Conservation (phyloP, 2,113 vertebrate species). For the Riparia riparia region DNA sequence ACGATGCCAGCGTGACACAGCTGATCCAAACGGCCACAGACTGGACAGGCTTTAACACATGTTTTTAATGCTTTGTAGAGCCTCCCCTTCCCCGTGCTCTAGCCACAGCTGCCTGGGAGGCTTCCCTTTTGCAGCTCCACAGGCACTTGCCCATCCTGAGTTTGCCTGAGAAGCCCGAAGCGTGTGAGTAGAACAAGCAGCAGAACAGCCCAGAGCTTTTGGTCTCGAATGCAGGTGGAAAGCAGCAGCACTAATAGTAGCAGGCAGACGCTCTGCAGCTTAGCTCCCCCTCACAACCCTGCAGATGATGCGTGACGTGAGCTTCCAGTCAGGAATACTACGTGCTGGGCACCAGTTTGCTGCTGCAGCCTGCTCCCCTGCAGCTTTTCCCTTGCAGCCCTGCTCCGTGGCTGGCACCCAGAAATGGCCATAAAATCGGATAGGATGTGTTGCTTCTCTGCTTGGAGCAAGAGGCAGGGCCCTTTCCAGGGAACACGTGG, state of each 20-base stretch:
- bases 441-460: neutral
- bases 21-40: neutral
- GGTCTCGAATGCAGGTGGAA: neutral
- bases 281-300: neutral
- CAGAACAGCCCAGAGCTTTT: neutral
- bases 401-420: neutral
- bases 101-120: neutral
- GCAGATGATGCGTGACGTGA: neutral
- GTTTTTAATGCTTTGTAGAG: neutral
- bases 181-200: neutral
- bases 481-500: accelerated
- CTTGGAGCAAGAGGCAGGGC: neutral
- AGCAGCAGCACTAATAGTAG: neutral
- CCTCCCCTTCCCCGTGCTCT: accelerated
- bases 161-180: neutral
- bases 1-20: accelerated
- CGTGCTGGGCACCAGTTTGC: neutral
- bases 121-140: neutral
- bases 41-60: neutral
- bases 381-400: neutral
- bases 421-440: neutral
- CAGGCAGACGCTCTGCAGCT: neutral
- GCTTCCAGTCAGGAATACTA: neutral
- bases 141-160: neutral
- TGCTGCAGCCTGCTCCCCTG: neutral